These are phyloP conservation scores for Ciona savignyi DNA, from an alignment of 23 tunicate species.

Conservation along the genomic window DNA sequence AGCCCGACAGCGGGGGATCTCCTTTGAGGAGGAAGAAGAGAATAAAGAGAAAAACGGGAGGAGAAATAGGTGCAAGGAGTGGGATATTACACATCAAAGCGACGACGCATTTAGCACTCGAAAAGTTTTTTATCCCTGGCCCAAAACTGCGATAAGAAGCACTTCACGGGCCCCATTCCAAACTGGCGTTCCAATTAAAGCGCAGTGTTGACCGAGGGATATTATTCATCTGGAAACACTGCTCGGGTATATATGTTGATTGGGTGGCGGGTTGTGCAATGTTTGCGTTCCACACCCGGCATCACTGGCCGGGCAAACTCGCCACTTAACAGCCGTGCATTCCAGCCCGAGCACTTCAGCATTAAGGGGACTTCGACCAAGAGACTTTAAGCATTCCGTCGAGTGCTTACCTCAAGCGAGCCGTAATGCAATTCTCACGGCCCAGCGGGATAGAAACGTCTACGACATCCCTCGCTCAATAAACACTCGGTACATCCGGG, in stretches of 20 bases:
- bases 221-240: background rate
- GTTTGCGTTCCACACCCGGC: background rate
- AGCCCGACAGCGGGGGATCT: background rate
- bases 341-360: background rate
- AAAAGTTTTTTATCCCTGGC: background rate
- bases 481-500: too few species aligned
- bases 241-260: too few species aligned
- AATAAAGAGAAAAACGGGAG: background rate
- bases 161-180: background rate
- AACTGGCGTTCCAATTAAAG: background rate
- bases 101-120: background rate
- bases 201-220: background rate
- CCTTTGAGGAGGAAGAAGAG: background rate
- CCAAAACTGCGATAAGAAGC: background rate
- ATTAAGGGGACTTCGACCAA: background rate
- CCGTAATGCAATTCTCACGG: background rate
- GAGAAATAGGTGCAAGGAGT: background rate
- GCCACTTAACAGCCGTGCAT: background rate
- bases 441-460: background rate
- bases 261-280: background rate
- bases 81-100: background rate
- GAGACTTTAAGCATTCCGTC: constrained; percentile 1
- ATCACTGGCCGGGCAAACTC: background rate
- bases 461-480: too few species aligned
- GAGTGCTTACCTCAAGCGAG: background rate